Evolutionary conservation across 2,888 invertebrate genomes (phyloP), one percentile per base, ranked within the genome.

Genomic region (Caenorhabditis virilis): DNA sequence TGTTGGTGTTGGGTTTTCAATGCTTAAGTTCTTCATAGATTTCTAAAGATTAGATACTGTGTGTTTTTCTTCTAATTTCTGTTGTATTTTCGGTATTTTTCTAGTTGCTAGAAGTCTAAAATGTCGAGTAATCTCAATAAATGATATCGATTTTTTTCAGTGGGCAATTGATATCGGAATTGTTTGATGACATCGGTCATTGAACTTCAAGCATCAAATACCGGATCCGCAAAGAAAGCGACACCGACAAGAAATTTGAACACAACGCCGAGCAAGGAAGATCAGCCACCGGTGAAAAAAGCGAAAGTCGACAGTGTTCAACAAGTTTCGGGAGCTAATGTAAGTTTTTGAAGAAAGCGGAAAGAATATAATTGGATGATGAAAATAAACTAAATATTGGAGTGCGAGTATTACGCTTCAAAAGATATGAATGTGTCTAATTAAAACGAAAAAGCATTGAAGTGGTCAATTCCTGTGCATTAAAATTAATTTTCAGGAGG

Each of bases 151-250:
- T 18, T 49, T 43, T 46, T 61, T 56, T 26, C 62, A 62, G 62
- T 57, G 52, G 49, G 43, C 41, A 39, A 30, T 25, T 11, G 16
- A 18, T 5, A 39, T 52, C 15, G 27, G n/a, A 27, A 26, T 27
- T 15, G 33, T 47, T 47, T 27, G 23, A 63, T 63, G 63, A 63
- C 57, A 46, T 46, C 63, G n/a, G 58, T 63, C 36, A 53, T 63
- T 42, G 63, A 58, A 30, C 51, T 48, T 25, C 53, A 47, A 20
- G 38, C 53, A 30, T 26, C 53, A 27, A 51, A 33, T 25, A 41
- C 48, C 20, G 38, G 27, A 18, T 26, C 43, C 15, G 16, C 27
- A n/a, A 45, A 13, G 25, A 45, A 45, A 27, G 15, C 26, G n/a
- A 9, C 36, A 7, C 11, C 27, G 2, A 27, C 43, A 27, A 26